Evolutionary conservation across 2,888 invertebrate genomes (phyloP), one percentile per base, ranked within the genome.

Genomic region (Tiliacea aurago): DNA sequence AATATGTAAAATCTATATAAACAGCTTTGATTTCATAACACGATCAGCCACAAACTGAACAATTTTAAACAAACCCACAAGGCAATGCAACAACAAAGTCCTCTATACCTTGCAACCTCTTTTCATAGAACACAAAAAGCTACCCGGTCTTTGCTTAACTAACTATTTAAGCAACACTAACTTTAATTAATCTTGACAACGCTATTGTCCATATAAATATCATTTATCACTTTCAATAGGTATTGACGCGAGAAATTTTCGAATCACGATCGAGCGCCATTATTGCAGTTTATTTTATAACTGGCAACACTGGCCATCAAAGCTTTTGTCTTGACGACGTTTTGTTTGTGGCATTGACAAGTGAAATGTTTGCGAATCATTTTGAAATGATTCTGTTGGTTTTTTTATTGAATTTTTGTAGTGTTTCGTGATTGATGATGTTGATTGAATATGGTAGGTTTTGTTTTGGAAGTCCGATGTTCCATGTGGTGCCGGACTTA

Each of bases 181-280:
- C 93, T 95, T 94, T 96, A 95, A 96, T 96, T 96, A 95, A 95
- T 94, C 95, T 93, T 94, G 95, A 96, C 95, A 95, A 90, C 92
- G 86, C 88, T 86, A 90, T 94, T 95, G 94, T 95, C 79, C 78
- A 90, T 91, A 87, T 88, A 90, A 88, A 90, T 90, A 95, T 93
- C 95, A 96, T 96, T 96, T 93, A 96, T 96, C 95, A 96, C 88
- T 90, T 92, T 94, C 93, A 91, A 92, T 91, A 89, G 88, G 88
- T 89, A 90, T 91, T 89, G 90, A 91, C 83, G 87, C 91, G 89
- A 90, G 93, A 92, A 90, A 92, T 92, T 93, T 33, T 90, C 87
- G 82, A 90, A 89, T 91, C 90, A 90, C 89, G 90, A 89, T 82
- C 84, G 85, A 89, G 87, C 83, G 89, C 88, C 87, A 87, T 89